Evolutionary conservation across 2,888 invertebrate species (phyloP), one percentile per base, ranked within the genome.

Genomic region (Subacronicta megacephala): DNA sequence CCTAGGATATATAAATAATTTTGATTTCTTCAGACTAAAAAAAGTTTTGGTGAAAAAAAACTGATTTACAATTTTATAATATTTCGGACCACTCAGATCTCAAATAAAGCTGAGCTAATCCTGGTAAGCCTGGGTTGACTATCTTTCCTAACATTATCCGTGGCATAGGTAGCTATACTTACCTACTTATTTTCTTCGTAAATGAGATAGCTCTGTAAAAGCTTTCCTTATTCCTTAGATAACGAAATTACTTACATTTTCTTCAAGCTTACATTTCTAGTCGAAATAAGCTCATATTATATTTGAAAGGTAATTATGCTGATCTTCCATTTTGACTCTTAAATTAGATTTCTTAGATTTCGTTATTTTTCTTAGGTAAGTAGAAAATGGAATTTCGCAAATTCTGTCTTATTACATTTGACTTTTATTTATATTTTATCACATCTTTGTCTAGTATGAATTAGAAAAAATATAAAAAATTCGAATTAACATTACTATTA

Each of bases 101-200:
- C 47, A 52, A 47, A 62, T 69, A 66, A 57, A 41, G 69, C 65
- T 66, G 36, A 69, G 37, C 47, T 66, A 66, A 66, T 66, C 65
- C 70, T 29, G 56, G 50, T 69, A 69, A 69, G 57, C 65, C 65
- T 66, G 64, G 65, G 65, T 69, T 69, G 65, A 63, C 46, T 68
- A 55, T 62, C 63, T 69, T 52, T 66, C 51, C 58, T 40, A 58
- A 69, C 64, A 69, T 63, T 63, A 63, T 49, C 41, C 62, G n/a
- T 37, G 16, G 37, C 52, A 66, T 66, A 52, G 70, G 64, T 69
- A 69, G 13, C 12, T 47, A 66, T 66, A 47, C 62, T 45, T 51
- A 63, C 17, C 15, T 62, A 69, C 58, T 69, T 66, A 69, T 66
- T 69, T 69, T 52, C 44, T 63, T 52, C 47, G 64, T 58, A 66